Conservation (phyloP, 2,888 invertebrate species). For the Dione juno region DNA sequence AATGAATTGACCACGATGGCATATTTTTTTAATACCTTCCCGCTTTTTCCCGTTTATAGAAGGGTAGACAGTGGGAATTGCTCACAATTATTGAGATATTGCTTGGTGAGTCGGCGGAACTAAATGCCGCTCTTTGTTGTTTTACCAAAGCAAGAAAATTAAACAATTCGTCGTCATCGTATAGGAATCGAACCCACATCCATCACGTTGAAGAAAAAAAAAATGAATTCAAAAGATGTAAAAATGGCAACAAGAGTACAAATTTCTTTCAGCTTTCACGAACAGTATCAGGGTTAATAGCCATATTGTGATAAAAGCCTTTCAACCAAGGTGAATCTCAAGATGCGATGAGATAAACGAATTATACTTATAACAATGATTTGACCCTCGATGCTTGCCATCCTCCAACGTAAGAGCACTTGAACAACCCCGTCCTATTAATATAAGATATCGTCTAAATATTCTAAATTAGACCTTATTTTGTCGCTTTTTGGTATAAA, state of each 20-base stretch:
- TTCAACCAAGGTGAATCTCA: conserved; percentile 36
- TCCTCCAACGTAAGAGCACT: conserved; percentile 43
- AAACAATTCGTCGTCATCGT: too few species aligned
- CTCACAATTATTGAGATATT: too few species aligned
- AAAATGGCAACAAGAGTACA: neutral
- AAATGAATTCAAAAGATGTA: neutral
- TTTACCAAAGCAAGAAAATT: too few species aligned
- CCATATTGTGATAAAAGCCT: conserved; percentile 30
- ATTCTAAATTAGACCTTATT: neutral
- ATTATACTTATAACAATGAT: conserved; percentile 46
- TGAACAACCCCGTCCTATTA: conserved; percentile 48
- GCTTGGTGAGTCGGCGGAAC: too few species aligned
- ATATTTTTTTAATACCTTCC: too few species aligned
- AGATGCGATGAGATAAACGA: conserved; percentile 45
- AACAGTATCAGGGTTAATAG: neutral
- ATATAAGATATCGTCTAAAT: conserved; percentile 9
- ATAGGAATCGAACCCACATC: too few species aligned
- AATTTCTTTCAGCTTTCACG: neutral
- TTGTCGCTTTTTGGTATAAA: neutral
- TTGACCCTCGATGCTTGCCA: conserved; percentile 45
- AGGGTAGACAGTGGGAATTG: too few species aligned
- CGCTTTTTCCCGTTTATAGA: too few species aligned
- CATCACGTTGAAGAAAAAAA: too few species aligned
- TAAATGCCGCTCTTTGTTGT: too few species aligned
- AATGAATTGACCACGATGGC: too few species aligned